A percentile compares a stretch with the other conserved stretches of the same genome.
Conservation (phyloP, 2,797 vertebrate genomes). For the Austrolebias charrua region DNA sequence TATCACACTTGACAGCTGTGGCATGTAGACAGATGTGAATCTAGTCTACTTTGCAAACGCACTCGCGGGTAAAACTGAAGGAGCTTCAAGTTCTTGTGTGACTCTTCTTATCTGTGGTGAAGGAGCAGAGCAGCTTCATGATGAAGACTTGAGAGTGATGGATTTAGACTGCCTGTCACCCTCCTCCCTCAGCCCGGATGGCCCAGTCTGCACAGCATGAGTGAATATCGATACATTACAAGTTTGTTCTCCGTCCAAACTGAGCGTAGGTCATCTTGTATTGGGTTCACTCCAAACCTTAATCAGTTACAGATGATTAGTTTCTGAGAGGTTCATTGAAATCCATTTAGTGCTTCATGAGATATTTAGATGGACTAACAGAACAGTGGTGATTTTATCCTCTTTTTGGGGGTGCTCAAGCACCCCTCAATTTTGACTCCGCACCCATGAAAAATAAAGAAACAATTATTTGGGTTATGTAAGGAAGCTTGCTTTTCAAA, state of each 20-base stretch:
- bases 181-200: constrained; percentile 18
- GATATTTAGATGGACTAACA: too few relatives aligned
- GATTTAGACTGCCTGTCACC: constrained; percentile 42
- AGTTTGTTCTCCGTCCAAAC: constrained; percentile 26
- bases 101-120: constrained; percentile 46
- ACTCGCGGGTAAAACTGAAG: constrained; percentile 14
- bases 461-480: too few relatives aligned
- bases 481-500: too few relatives aligned
- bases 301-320: too few relatives aligned
- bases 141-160: constrained; percentile 37
- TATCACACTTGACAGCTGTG: neutral
- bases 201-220: constrained; percentile 10
- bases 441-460: too few relatives aligned
- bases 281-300: too few relatives aligned
- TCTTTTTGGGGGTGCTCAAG: too few relatives aligned
- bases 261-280: too few relatives aligned
- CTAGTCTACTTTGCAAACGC: constrained; percentile 20
- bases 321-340: too few relatives aligned
- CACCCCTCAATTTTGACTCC: too few relatives aligned
- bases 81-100: constrained; percentile 19
- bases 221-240: constrained; percentile 44
- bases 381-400: too few relatives aligned
- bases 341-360: too few relatives aligned
- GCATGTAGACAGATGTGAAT: constrained; percentile 37
- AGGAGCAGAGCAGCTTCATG: constrained; percentile 31